These are phyloP conservation scores for Brachyhypopomus gauderio DNA, from an alignment of 2,113 vertebrate genomes.

Conservation along the genomic window DNA sequence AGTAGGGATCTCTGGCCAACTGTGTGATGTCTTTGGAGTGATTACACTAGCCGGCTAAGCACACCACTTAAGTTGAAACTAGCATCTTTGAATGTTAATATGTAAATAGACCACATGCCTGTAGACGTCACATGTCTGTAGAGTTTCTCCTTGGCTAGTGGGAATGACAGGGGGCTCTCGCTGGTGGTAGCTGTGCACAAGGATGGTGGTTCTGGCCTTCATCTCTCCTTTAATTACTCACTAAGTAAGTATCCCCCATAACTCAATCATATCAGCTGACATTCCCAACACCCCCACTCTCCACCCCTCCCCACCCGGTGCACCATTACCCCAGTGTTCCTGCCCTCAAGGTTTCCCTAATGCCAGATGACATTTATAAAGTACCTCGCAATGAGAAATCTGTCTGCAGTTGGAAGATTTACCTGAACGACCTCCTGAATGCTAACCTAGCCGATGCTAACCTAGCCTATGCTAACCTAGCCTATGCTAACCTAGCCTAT, in stretches of 20 bases:
- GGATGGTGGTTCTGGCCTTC: slow-evolving; percentile 11
- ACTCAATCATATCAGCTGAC: slow-evolving; percentile 15
- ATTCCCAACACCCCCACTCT: background rate
- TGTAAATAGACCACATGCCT: too few relatives aligned
- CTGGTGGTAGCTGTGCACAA: background rate
- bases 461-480: too few relatives aligned
- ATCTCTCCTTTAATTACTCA: slow-evolving; percentile 33
- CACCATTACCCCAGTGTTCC: slow-evolving; percentile 6
- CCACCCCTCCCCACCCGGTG: slow-evolving; percentile 23
- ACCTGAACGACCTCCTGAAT: slow-evolving; percentile 29
- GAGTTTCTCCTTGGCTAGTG: too few relatives aligned
- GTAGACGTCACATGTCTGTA: too few relatives aligned
- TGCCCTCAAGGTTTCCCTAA: slow-evolving; percentile 44
- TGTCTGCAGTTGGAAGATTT: slow-evolving; percentile 12
- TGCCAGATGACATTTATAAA: slow-evolving; percentile 48
- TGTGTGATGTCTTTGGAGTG: slow-evolving; percentile 10
- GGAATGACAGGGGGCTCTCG: background rate
- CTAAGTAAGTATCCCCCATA: slow-evolving; percentile 36
- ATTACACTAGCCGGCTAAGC: background rate
- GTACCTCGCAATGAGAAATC: slow-evolving; percentile 10
- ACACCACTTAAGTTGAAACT: background rate
- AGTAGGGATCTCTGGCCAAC: background rate
- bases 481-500: too few relatives aligned
- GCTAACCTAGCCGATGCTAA: slow-evolving; percentile 31
- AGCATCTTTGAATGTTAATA: background rate